Percentiles rank a stretch among this genome's conserved stretches.
Conservation (phyloP, 2,113 vertebrate genomes). For the Ploceus nigricollis region DNA sequence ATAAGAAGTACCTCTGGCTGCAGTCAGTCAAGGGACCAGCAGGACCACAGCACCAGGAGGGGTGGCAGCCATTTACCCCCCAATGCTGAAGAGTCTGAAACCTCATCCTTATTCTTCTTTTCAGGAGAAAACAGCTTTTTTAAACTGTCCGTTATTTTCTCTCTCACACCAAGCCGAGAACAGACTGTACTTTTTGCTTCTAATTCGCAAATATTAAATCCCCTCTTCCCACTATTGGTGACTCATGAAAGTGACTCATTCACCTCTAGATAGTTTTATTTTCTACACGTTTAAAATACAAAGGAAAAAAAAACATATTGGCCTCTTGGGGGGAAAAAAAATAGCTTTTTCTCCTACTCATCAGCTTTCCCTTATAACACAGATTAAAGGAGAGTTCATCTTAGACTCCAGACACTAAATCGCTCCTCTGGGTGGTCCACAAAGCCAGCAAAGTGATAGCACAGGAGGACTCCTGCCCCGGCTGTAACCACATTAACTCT, state of each 20-base stretch:
- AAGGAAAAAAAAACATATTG: background rate
- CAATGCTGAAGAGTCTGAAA: background rate
- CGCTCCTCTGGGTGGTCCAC: background rate
- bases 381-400: background rate
- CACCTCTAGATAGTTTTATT: constrained; percentile 40
- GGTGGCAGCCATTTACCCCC: background rate
- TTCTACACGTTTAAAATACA: background rate
- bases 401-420: background rate
- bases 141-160: background rate
- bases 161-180: background rate
- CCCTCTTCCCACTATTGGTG: constrained; percentile 40
- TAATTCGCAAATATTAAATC: constrained; percentile 57
- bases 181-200: constrained; percentile 4
- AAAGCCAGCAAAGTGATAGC: background rate
- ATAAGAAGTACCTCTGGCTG: background rate
- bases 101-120: background rate
- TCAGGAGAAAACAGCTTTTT: background rate
- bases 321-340: background rate
- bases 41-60: background rate
- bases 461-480: background rate
- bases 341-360: background rate
- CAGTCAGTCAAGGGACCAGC: background rate
- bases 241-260: constrained; percentile 59
- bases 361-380: background rate
- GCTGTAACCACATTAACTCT: background rate